Conservation (phyloP, 2,888 invertebrate genomes). For the Mellilla xanthometata region DNA sequence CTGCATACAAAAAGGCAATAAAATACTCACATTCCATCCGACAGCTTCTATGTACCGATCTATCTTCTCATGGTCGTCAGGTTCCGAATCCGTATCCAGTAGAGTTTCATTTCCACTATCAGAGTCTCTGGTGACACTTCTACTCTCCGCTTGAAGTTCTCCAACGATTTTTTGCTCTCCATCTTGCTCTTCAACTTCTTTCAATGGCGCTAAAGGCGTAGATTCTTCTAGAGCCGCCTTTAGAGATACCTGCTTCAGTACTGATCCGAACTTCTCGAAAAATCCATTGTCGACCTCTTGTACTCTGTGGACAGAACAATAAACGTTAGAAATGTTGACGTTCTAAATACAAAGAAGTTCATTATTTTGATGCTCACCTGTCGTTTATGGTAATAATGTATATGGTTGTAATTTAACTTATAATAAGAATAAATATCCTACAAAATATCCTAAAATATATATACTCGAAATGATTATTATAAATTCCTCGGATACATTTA, state of each 20-base stretch:
- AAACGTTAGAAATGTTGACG: too few species aligned
- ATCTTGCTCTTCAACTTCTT: slow-evolving; percentile 68
- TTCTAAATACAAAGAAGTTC: too few species aligned
- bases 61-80: slow-evolving; percentile 84
- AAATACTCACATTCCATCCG: slow-evolving; percentile 89
- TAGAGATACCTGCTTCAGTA: slow-evolving; percentile 85
- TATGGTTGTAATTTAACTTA: too few species aligned
- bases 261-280: slow-evolving; percentile 91
- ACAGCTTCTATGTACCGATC: slow-evolving; percentile 85
- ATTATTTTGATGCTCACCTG: too few species aligned
- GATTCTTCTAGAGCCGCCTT: slow-evolving; percentile 81
- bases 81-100: slow-evolving; percentile 86
- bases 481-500: too few species aligned
- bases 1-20: too few species aligned
- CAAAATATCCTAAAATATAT: too few species aligned
- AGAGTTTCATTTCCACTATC: slow-evolving; percentile 82
- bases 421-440: too few species aligned
- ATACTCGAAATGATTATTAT: too few species aligned
- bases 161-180: slow-evolving; percentile 60
- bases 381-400: too few species aligned
- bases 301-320: too few species aligned
- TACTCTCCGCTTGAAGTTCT: slow-evolving; percentile 62
- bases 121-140: slow-evolving; percentile 59
- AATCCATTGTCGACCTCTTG: slow-evolving; percentile 92
- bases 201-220: slow-evolving; percentile 79